phyloP scores from a whole-genome alignment of 2,888 invertebrate species.

The Alloplasta piceator region DNA sequence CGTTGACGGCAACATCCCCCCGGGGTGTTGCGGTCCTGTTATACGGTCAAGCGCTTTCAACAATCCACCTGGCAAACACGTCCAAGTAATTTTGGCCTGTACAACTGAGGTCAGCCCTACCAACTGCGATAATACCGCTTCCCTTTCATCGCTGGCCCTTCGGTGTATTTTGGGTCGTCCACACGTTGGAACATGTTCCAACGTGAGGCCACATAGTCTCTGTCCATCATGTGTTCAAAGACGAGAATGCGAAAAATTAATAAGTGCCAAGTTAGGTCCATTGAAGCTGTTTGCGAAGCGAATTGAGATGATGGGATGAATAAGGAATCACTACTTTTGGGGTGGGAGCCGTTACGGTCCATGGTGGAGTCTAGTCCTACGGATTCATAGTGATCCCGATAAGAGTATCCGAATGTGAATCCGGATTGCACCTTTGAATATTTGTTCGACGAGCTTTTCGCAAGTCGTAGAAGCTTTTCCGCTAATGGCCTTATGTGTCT shows the following conservation, averaged over 20 bases:
- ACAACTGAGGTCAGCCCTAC: not conserved
- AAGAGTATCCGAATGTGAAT: no score
- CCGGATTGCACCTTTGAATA: no score
- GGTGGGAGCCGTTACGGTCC: no score
- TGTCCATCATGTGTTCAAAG: not conserved
- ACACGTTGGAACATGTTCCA: not conserved
- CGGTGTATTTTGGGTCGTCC: not conserved
- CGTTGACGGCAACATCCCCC: conserved; percentile 53
- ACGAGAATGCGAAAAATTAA: not conserved
- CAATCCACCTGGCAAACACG: conserved; percentile 56
- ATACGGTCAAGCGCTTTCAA: conserved; percentile 49
- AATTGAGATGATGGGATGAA: no score
- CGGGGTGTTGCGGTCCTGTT: conserved; percentile 45
- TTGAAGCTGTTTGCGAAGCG: not conserved
- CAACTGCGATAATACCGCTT: not conserved
- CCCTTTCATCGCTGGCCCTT: no score
- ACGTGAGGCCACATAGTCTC: not conserved
- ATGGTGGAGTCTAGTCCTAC: no score
- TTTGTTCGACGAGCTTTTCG: not conserved
- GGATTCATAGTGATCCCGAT: no score
- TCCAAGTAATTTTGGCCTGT: conserved; percentile 52
- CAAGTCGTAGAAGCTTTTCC: conserved; percentile 7
- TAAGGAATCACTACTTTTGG: no score
- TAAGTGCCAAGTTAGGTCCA: not conserved
- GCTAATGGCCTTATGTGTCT: conserved; percentile 50